A percentile compares a stretch with the other conserved stretches of the same genome.
Evolutionary conservation across 2,797 vertebrate genomes (phyloP).

Genomic region (Lindbergichthys nudifrons): DNA sequence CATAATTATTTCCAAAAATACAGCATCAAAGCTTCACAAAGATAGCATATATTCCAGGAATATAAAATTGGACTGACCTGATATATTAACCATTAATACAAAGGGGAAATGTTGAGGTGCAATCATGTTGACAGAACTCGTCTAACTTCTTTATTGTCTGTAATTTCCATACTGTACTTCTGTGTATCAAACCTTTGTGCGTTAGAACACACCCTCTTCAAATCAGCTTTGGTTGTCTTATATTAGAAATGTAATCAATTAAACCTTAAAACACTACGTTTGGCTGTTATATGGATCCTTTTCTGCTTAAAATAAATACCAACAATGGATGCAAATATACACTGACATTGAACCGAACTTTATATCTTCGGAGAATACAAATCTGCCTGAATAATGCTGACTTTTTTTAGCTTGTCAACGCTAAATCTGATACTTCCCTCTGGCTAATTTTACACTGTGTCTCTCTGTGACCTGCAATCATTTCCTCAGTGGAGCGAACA

Average conservation of each 20-base stretch:
- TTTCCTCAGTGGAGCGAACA: conserved; percentile 20
- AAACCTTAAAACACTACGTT: background rate
- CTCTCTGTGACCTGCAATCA: conserved; percentile 38
- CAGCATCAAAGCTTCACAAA: background rate
- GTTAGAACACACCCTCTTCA: background rate
- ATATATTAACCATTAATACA: conserved; percentile 8
- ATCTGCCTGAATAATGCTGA: conserved; percentile 28
- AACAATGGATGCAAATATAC: conserved; percentile 13
- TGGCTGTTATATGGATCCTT: background rate
- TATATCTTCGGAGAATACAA: conserved; percentile 8
- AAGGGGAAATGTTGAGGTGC: background rate
- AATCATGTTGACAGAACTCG: background rate
- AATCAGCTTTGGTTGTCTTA: background rate
- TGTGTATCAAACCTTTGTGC: background rate
- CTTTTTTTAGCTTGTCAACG: conserved; percentile 6
- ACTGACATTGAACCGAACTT: background rate
- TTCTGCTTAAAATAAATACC: background rate
- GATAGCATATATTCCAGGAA: background rate
- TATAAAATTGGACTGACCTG: background rate
- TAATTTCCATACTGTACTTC: background rate
- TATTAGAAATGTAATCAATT: background rate
- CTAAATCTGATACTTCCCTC: conserved; percentile 28
- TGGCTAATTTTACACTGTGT: conserved; percentile 23
- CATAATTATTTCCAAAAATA: no score
- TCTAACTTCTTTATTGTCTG: background rate